Evolutionary conservation across 2,113 vertebrate species (phyloP), one percentile per base, ranked within the genome.

Genomic region (Notothenia coriiceps): DNA sequence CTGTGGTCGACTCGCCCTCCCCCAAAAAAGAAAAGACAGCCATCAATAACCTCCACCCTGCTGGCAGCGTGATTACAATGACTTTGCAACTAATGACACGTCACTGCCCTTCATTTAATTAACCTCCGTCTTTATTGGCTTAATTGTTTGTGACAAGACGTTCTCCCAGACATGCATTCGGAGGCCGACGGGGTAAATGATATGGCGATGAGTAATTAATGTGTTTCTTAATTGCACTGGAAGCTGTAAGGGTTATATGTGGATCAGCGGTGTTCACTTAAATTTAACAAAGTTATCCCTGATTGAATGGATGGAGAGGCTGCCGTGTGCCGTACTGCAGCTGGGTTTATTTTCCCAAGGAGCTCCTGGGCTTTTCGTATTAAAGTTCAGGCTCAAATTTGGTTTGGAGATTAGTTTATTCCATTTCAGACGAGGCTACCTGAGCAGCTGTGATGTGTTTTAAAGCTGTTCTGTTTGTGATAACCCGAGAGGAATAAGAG

Each of bases 131-230:
- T 91, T 91, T 92, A 85, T 92, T 89, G 90, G 79, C 88, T 50
- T 94, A 93, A 94, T 94, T 94, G 90, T 94, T 94, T 93, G 88
- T 93, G 94, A 95, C 94, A 94, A 93, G 92, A 82, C 80, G 55
- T 86, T 91, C 65, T 63, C 77, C 0, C 46, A 85, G 85, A 83
- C 80, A 82, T n/a, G 68, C 80, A 76, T 56, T 55, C 5, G 40
- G 46, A 82, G 83, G 86, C 79, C 80, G 92, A 92, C 54, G 68
- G 87, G 86, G 51, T 79, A 85, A 91, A 92, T 86, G 82, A 90
- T 88, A 87, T 70, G 65, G 43, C 64, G 85, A 86, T 76, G 83
- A 82, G 91, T 94, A 93, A 94, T 94, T 92, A 92, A 94, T 93
- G 92, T 69, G 74, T 85, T 91, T 93, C 88, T 70, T 93, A 91